phyloP scores from a whole-genome alignment of 1,140 invertebrate genomes.

The Hermatobates lingyangjiaoensis region DNA sequence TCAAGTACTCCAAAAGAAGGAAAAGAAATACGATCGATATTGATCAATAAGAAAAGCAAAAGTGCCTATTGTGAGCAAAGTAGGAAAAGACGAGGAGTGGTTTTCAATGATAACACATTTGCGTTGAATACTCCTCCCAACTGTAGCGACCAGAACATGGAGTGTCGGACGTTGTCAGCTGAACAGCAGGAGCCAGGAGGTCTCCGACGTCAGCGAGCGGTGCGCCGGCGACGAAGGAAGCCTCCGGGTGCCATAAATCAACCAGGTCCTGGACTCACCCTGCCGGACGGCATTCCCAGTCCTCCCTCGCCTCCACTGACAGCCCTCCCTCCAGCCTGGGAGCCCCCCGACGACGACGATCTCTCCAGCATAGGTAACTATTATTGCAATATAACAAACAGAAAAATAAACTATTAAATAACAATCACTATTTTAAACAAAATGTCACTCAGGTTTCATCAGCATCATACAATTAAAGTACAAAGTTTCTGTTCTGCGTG shows the following conservation, averaged over 20 bases:
- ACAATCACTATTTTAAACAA: no score
- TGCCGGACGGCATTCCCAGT: conserved; percentile 20
- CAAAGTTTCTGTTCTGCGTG: no score
- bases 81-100: conserved; percentile 12
- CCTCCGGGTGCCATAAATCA: not conserved
- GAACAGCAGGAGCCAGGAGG: conserved; percentile 24
- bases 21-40: not conserved
- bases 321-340: not conserved
- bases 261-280: conserved; percentile 14
- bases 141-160: not conserved
- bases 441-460: no score
- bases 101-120: conserved; percentile 14
- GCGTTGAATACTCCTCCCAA: conserved; percentile 5
- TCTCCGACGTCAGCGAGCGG: conserved; percentile 26
- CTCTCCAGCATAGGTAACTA: not conserved
- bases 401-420: no score
- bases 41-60: not conserved
- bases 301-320: conserved; percentile 10
- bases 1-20: not conserved
- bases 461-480: no score
- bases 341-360: not conserved
- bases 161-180: conserved; percentile 17
- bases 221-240: conserved; percentile 23
- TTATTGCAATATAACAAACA: no score
- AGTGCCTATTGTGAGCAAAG: not conserved